phyloP scores from a whole-genome alignment of 2,797 vertebrate genomes.

The Eospalax fontanierii region DNA sequence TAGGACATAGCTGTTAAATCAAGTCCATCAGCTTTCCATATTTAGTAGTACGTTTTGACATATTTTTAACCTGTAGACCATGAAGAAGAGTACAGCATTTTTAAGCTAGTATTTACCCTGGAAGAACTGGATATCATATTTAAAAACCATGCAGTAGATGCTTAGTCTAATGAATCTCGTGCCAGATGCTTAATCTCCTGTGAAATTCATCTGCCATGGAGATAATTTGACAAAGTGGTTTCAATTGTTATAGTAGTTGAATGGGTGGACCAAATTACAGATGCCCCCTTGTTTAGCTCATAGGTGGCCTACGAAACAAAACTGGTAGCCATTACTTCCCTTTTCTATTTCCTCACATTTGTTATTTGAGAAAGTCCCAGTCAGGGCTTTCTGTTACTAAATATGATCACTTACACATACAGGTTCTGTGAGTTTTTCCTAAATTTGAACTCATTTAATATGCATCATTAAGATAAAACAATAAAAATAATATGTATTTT shows the following conservation, averaged over 20 bases:
- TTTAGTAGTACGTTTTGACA: constrained; percentile 20
- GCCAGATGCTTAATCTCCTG: constrained; percentile 79
- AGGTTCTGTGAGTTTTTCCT: constrained; percentile 1
- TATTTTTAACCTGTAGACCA: constrained; percentile 56
- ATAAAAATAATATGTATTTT: background rate
- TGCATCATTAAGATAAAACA: constrained; percentile 34
- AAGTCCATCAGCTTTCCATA: constrained; percentile 19
- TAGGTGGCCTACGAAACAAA: constrained; percentile 66
- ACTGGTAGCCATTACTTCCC: background rate
- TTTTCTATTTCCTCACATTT: constrained; percentile 61
- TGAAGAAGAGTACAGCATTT: constrained; percentile 31
- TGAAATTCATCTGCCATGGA: constrained; percentile 77
- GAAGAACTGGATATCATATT: constrained; percentile 65
- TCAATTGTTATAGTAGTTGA: constrained; percentile 73
- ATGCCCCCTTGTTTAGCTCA: constrained; percentile 37
- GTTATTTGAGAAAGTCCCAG: background rate
- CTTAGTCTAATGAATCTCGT: constrained; percentile 77
- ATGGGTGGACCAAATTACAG: constrained; percentile 60
- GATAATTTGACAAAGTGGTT: constrained; percentile 79
- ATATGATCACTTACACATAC: background rate
- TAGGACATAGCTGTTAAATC: background rate
- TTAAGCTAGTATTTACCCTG: constrained; percentile 56
- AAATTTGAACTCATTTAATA: constrained; percentile 37
- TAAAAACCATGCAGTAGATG: constrained; percentile 70
- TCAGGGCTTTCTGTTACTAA: constrained; percentile 49